phyloP scores from a whole-genome alignment of 2,113 vertebrate genomes.

The Bos taurus region DNA sequence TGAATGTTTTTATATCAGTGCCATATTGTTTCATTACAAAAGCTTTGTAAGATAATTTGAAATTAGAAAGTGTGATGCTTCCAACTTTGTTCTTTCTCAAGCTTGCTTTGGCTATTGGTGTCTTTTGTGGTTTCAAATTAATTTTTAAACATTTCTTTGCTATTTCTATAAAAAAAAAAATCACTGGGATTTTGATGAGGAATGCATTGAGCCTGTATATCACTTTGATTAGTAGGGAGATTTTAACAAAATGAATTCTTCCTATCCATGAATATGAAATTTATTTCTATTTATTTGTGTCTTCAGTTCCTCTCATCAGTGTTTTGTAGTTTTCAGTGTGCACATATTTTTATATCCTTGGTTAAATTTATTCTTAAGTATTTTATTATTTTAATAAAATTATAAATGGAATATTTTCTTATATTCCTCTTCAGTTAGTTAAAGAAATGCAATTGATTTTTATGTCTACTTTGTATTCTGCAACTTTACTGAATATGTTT shows the following conservation, averaged over 20 bases:
- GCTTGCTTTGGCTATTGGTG: neutral
- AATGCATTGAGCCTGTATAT: neutral
- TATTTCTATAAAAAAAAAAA: neutral
- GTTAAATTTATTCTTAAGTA: neutral
- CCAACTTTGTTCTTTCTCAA: too few species aligned
- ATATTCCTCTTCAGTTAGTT: too few species aligned
- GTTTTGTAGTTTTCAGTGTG: neutral
- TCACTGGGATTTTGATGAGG: neutral
- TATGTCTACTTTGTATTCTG: too few species aligned
- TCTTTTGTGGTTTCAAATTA: neutral
- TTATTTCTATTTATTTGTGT: neutral
- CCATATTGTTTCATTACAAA: too few species aligned
- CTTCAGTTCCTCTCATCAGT: neutral
- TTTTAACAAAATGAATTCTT: neutral
- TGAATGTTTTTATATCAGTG: too few species aligned
- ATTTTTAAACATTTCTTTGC: neutral
- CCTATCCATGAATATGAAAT: neutral
- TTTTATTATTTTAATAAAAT: neutral
- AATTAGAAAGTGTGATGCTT: too few species aligned
- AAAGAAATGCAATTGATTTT: too few species aligned
- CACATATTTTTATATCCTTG: neutral
- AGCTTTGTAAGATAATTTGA: too few species aligned
- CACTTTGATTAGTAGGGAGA: neutral
- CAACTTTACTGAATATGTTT: too few species aligned
- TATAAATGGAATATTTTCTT: neutral